Conservation (phyloP, 2,113 vertebrate species). For the Archilochus colubris region DNA sequence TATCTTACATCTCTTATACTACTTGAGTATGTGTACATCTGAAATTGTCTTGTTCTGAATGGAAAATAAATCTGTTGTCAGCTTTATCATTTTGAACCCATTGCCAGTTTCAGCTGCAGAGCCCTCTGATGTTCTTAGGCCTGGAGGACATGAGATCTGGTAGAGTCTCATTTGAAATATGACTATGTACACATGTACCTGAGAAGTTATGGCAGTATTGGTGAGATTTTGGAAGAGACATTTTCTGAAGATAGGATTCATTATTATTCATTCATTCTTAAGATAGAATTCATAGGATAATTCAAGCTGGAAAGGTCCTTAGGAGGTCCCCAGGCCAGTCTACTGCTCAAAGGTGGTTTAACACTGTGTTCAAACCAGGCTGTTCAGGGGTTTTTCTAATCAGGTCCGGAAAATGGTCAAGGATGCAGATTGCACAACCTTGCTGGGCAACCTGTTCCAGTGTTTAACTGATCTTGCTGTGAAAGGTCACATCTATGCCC, state of each 20-base stretch:
- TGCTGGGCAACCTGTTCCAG: background rate
- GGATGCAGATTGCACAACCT: background rate
- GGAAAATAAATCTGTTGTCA: background rate
- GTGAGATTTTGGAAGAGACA: background rate
- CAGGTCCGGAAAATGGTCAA: background rate
- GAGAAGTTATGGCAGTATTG: background rate
- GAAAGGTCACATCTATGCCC: background rate
- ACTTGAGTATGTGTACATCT: background rate
- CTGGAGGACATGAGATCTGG: background rate
- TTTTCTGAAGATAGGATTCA: background rate
- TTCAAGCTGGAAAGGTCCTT: background rate
- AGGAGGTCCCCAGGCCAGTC: background rate
- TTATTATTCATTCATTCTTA: too few species aligned
- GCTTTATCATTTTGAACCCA: background rate
- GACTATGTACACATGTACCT: background rate
- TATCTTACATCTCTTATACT: background rate
- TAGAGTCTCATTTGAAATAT: background rate
- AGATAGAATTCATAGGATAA: background rate
- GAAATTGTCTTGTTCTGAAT: background rate
- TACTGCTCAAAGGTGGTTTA: background rate
- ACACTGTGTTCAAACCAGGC: background rate
- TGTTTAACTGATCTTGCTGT: background rate
- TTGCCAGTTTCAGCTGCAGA: background rate
- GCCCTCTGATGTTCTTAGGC: rapidly evolving
- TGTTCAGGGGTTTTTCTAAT: background rate